A percentile compares a stretch with the other conserved stretches of the same genome.
Conservation (phyloP, 2,113 vertebrate genomes). For the Arenaria interpres region DNA sequence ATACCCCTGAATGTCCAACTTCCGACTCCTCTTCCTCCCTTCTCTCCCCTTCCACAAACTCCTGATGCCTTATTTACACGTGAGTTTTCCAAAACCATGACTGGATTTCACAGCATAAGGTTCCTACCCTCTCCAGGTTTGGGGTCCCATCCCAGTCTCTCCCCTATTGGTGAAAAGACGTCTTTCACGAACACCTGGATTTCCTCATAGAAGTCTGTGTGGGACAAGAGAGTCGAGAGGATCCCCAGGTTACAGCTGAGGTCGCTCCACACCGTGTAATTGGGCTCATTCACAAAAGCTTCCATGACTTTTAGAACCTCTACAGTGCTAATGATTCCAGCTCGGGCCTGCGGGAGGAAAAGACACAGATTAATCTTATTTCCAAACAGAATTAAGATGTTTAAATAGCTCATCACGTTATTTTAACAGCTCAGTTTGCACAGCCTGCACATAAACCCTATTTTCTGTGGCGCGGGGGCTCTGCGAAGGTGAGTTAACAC, state of each 20-base stretch:
- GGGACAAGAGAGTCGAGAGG: conserved; percentile 91
- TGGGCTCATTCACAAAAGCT: conserved; percentile 97
- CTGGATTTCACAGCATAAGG: not conserved
- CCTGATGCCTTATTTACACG: not conserved
- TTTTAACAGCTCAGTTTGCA: not conserved
- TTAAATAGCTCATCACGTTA: not conserved
- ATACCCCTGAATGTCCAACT: not conserved
- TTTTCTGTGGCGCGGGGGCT: not conserved
- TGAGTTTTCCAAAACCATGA: not conserved
- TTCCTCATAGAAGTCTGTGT: conserved; percentile 96
- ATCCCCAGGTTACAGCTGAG: conserved; percentile 98
- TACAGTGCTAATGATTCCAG: conserved; percentile 97
- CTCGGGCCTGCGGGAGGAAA: conserved; percentile 85
- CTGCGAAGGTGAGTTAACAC: not conserved
- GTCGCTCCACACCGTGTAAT: conserved; percentile 99
- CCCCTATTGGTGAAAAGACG: conserved; percentile 94
- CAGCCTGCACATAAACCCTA: not conserved
- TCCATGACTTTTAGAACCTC: conserved; percentile 98
- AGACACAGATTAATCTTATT: conserved; percentile 54
- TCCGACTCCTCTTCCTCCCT: not conserved
- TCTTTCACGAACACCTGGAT: conserved; percentile 95
- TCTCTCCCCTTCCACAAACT: not conserved
- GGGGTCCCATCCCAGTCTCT: conserved; percentile 94
- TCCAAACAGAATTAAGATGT: not conserved
- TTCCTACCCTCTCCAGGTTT: conserved; percentile 91